Base-by-base conservation (phyloP, 2,888 invertebrate genomes). In the Theretra japonica region DNA sequence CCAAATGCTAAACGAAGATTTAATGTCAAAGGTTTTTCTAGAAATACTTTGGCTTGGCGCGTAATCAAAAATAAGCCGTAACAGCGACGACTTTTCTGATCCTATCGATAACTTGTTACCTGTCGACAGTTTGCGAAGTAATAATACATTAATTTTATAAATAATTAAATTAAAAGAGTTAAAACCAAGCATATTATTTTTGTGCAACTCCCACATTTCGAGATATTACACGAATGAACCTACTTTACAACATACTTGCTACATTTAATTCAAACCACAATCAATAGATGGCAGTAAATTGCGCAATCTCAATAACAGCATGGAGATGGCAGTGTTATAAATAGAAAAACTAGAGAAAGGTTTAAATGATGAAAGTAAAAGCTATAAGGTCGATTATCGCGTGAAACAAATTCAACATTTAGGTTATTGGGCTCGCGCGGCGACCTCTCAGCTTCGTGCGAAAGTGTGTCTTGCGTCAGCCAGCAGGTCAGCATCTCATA, bases 391-490 rank as follows among this genome's bases (percentile, higher is more conserved):
- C 74, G 75, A 83, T 76, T 83, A 80, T 88, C 77, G 85, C 78
- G 69, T 85, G 82, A 77, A 76, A 77, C 70, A 77, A 79, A 75
- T 74, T 70, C 59, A 70, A 72, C 83, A 92, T 91, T 85, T 92
- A 85, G 93, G 93, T 93, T 91, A 92, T 85, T 87, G 84, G 88
- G 88, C 86, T 83, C 86, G 84, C 82, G 79, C 82, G 82, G 85
- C 87, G 87, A 86, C 88, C 88, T 87, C 84, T 86, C 80, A 72
- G 79, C 77, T 82, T 76, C 86, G 87, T 86, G 91, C 87, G 92
- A 93, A 93, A 93, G 93, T 90, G 83, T 87, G 85, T 90, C 90
- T 93, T 93, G 88, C 93, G 79, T 93, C 93, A 93, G 65, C 41
- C 79, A 75, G 80, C 88, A 82, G 88, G 90, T 89, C 89, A 87